Base-by-base conservation (phyloP, 2,113 vertebrate species). In the Periophthalmus modestus region DNA sequence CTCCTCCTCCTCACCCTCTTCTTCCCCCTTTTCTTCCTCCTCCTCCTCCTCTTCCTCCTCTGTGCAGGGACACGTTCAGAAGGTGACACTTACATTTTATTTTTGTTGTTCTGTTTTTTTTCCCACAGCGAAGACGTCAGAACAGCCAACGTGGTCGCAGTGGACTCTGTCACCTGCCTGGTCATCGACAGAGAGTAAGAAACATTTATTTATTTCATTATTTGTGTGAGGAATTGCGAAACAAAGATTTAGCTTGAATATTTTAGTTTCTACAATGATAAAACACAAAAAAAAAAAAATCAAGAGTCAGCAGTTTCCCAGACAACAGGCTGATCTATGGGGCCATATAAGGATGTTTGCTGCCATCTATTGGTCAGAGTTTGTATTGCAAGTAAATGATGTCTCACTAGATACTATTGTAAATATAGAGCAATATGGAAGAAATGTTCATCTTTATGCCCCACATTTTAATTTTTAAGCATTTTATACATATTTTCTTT, bases 141-240 rank as follows among this genome's bases (percentile, higher is more conserved):
- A 79, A 97, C 97, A 36, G 97, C 97, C 78, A 98, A 97, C 0
- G 97, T 98, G 67, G 95, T 98, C 0, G 95, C 97, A 0, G 94
- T 94, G 0, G 96, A 95, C 75, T 92, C 94, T 0, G 97, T 97
- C 82, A 98, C 94, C 66, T 98, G 97, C 80, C 92, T 98, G 65
- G 97, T 98, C 88, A 97, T 98, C 47, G 97, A 98, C 93, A 92
- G 97, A 96, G 97, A 98, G 97, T 99, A 92, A 97, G 96, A 95
- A 69, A 57, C 14, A 28, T 33, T 19, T 21, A 18, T 52, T 28
- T 28, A 28, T 28, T 28, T 28, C n/a, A n/a, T n/a, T n/a, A 43
- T 43, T 2, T 10, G 2, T 43, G 6, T 43, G 39, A 9, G 10
- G 39, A 10, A 43, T 10, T 43, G 39, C 7, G 39, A 43, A 43